Conservation (phyloP, 2,888 invertebrate genomes). For the Standfussiana lucernea region DNA sequence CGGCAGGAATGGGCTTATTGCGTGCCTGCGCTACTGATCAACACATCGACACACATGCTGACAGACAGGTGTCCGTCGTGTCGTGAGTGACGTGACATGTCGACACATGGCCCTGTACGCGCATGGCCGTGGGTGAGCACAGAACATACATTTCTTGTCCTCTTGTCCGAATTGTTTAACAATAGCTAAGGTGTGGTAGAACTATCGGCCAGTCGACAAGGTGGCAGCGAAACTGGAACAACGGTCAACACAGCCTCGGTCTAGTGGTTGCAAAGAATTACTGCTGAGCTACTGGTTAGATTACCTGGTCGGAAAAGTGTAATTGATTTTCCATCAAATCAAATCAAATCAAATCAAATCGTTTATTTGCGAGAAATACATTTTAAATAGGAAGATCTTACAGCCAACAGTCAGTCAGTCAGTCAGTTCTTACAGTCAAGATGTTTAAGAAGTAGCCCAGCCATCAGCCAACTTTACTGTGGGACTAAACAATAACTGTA, state of each 20-base stretch:
- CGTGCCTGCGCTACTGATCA: no score
- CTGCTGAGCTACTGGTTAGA: background rate
- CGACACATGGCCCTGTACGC: conserved; percentile 5
- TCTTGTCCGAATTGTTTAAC: background rate
- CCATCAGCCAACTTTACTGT: no score
- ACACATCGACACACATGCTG: background rate
- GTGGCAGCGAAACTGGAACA: background rate
- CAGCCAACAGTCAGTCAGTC: no score
- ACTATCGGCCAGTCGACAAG: background rate
- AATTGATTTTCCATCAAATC: background rate
- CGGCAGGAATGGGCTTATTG: no score
- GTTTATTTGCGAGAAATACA: no score
- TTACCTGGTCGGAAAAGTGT: background rate
- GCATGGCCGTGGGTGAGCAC: background rate
- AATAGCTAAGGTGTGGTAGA: no score
- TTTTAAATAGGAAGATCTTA: no score
- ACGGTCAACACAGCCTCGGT: background rate
- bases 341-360: no score
- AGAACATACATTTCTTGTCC: background rate
- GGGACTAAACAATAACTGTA: no score
- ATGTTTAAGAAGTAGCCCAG: no score
- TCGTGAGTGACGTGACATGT: conserved; percentile 11
- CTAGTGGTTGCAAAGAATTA: background rate
- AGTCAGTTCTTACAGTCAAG: no score
- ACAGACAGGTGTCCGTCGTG: conserved; percentile 25